Evolutionary conservation across 1,140 invertebrate genomes (phyloP), one percentile per base, ranked within the genome.

Genomic region (Ylistrum balloti): DNA sequence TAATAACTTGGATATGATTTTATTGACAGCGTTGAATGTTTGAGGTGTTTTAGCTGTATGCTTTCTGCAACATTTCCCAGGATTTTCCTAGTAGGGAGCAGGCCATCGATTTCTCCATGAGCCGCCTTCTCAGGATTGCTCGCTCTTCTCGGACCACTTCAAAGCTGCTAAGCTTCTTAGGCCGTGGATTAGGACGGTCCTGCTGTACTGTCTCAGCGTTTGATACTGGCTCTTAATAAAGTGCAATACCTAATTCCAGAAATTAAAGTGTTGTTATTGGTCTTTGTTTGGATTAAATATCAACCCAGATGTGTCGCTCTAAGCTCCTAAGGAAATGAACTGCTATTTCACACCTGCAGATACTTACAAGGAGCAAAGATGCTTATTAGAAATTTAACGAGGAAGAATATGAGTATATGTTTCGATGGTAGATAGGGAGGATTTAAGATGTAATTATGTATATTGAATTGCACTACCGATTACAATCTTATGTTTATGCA

Each of bases 181-280:
- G 56, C 56, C n/a, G 1, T 74, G n/a, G 56, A 74, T 74, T 74
- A 74, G 56, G 1, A 74, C 2, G 56, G 56, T 74, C 56, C 56
- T 74, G 56, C 56, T 74, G 56, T 28, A 74, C 56, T 28, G 22
- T 5, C 56, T 28, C 22, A 28, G 56, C 56, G 56, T 74, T 74
- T 74, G 56, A 74, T 74, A 74, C n/a, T 74, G 22, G 56, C 56
- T 74, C 56, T 74, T 74, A 74, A 74, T 74, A 74, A 74, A 74
- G 56, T 74, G 56, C 56, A 74, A 74, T 74, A 74, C n/a, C 56
- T 74, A 74, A 74, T 74, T 74, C 56, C 56, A 5, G 56, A 74
- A 74, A 74, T 74, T 74, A 74, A 74, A 74, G n/a, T 74, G 56
- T 74, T 74, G 56, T 74, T 74, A 28, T 74, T 74, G 9, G 22